A percentile compares a stretch with the other conserved stretches of the same genome.
Conservation (phyloP, 1,140 invertebrate genomes). For the Pristionchus pacificus region DNA sequence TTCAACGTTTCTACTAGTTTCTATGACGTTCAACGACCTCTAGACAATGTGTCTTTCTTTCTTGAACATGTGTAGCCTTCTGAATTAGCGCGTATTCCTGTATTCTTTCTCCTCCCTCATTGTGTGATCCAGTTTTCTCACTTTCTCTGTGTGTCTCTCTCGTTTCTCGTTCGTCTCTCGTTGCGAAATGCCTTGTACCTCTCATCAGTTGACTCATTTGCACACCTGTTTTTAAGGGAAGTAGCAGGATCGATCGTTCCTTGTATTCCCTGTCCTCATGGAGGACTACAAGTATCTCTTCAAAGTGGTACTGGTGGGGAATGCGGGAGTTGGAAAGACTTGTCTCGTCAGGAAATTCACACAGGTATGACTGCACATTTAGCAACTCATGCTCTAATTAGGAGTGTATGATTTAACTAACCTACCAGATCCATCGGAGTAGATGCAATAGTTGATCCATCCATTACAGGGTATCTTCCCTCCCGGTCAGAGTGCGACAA, state of each 20-base stretch:
- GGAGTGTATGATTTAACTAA: constrained; percentile 9
- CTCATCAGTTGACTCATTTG: neutral
- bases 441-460: neutral
- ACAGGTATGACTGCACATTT: constrained; percentile 34
- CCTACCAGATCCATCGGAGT: neutral
- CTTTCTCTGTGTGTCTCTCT: neutral
- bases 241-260: neutral
- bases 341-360: constrained; percentile 65
- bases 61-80: no score
- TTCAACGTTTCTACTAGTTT: no score
- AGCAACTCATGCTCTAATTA: neutral
- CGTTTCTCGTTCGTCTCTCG: constrained; percentile 2
- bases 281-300: constrained; percentile 58
- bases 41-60: no score
- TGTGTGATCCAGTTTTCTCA: neutral
- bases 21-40: no score
- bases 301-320: constrained; percentile 55
- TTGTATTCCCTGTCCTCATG: constrained; percentile 32
- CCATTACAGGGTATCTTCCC: constrained; percentile 76
- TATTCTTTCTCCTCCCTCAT: no score
- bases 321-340: constrained; percentile 70
- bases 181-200: neutral
- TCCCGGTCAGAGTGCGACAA: constrained; percentile 86
- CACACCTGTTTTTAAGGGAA: no score
- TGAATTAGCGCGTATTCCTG: no score